Conservation (phyloP, 2,888 invertebrate species). For the Caenorhabditis japonica region DNA sequence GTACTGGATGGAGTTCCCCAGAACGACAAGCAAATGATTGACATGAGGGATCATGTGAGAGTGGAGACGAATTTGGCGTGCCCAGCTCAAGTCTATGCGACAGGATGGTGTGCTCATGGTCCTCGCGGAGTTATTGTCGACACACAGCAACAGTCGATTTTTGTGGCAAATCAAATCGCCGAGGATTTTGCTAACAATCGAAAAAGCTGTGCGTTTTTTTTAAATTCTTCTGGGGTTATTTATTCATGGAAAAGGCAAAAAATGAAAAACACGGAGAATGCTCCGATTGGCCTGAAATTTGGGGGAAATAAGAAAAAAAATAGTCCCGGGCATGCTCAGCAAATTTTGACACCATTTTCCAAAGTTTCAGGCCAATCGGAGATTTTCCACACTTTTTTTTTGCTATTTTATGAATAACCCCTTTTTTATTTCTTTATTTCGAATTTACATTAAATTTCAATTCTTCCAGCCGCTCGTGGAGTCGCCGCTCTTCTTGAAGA, state of each 20-base stretch:
- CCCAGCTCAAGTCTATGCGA: constrained; percentile 63
- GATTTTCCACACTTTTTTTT: no score
- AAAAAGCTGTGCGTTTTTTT: constrained; percentile 5
- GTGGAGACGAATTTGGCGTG: constrained; percentile 53
- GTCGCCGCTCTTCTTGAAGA: constrained; percentile 45
- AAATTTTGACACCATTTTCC: no score
- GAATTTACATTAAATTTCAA: no score
- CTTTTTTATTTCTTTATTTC: no score
- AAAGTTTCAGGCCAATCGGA: no score
- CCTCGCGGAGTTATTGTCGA: constrained; percentile 75
- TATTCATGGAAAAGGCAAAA: no score
- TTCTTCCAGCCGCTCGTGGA: constrained; percentile 21
- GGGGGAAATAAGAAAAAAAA: no score
- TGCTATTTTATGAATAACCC: no score
- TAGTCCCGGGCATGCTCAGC: no score
- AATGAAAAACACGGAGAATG: no score
- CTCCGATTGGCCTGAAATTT: no score
- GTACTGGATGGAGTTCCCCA: constrained; percentile 68
- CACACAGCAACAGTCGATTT: constrained; percentile 68
- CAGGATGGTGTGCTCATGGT: constrained; percentile 73
- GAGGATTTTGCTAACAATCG: constrained; percentile 48
- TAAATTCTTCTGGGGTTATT: no score
- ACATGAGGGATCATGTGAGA: constrained; percentile 72
- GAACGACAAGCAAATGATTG: constrained; percentile 65
- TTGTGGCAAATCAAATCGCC: constrained; percentile 65